These are phyloP conservation scores for Phyto melanocephala DNA, from an alignment of 2,888 invertebrate species.

Conservation along the genomic window DNA sequence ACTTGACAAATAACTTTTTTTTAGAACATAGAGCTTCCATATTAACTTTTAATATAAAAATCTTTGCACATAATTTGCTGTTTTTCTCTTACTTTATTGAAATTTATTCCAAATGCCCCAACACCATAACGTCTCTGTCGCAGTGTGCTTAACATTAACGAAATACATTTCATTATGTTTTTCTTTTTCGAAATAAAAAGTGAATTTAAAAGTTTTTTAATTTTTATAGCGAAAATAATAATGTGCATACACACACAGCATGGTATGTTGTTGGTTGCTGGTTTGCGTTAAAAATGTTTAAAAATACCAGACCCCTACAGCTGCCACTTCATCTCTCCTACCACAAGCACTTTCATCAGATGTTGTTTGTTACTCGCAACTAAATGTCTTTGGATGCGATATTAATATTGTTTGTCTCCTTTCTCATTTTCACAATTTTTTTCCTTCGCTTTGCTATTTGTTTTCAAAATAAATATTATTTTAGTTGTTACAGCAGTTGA, in stretches of 20 bases:
- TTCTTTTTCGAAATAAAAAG: constrained; percentile 5
- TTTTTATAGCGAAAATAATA: constrained; percentile 60
- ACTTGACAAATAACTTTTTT: too few relatives aligned
- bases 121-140: constrained; percentile 14
- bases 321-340: background rate
- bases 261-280: constrained; percentile 8
- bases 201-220: constrained; percentile 52
- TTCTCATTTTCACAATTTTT: background rate
- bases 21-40: too few relatives aligned
- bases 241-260: constrained; percentile 40
- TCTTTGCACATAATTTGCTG: too few relatives aligned
- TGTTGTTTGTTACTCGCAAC: constrained; percentile 27
- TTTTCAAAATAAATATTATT: constrained; percentile 52
- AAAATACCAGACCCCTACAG: background rate
- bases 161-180: background rate
- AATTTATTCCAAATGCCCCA: too few relatives aligned
- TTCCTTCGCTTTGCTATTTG: too few relatives aligned
- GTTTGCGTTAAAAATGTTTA: constrained; percentile 31
- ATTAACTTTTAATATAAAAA: too few relatives aligned
- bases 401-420: constrained; percentile 25
- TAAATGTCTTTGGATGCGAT: constrained; percentile 50
- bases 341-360: background rate
- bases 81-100: too few relatives aligned
- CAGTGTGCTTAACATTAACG: background rate
- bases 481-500: constrained; percentile 46